Evolutionary conservation across 2,113 vertebrate species (phyloP).

Genomic region (Pluvianellus socialis): DNA sequence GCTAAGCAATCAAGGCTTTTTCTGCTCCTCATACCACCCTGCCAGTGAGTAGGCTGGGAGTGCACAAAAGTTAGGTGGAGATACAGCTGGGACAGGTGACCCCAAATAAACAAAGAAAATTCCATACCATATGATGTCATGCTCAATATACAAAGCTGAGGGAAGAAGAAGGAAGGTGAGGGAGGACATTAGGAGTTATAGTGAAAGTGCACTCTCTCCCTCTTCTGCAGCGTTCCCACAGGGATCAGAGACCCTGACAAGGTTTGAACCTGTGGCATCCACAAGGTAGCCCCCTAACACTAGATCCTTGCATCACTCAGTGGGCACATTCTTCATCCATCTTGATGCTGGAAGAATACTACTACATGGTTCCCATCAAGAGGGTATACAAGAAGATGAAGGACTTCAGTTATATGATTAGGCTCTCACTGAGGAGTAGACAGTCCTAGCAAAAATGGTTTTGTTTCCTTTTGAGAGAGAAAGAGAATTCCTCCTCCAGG

Average conservation of each 20-base stretch:
- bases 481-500: neutral
- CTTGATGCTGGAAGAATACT: neutral
- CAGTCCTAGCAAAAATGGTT: neutral
- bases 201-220: fast-evolving
- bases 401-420: neutral
- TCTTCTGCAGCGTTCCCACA: neutral
- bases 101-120: too few species aligned
- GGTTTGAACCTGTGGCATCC: neutral
- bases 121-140: too few species aligned
- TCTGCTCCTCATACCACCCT: too few species aligned
- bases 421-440: neutral
- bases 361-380: neutral
- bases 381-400: neutral
- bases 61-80: too few species aligned
- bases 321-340: neutral
- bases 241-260: neutral
- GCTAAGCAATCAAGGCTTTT: too few species aligned
- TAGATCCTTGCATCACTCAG: neutral
- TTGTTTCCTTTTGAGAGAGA: neutral
- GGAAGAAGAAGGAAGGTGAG: too few species aligned
- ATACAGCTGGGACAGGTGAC: too few species aligned
- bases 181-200: too few species aligned
- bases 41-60: too few species aligned
- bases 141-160: too few species aligned
- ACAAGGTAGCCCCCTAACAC: neutral